phyloP scores from a whole-genome alignment of 2,113 vertebrate species.

The Oryzias woworae region DNA sequence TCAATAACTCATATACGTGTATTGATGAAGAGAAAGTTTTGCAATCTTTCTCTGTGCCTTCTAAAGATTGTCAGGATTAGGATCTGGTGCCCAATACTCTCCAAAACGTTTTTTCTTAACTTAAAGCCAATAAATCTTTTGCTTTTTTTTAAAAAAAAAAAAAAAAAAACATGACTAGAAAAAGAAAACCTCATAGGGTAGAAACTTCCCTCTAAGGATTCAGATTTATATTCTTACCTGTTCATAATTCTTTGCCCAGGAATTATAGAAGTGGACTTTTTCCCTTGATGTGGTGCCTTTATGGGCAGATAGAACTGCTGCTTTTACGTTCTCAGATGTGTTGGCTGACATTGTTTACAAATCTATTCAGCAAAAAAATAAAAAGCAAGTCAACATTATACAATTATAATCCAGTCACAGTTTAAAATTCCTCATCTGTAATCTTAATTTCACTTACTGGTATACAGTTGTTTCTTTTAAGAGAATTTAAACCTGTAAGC shows the following conservation, averaged over 20 bases:
- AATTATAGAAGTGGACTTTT: slow-evolving; percentile 73
- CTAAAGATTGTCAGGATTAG: too few species aligned
- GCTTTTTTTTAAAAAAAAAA: not conserved
- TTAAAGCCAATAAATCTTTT: too few species aligned
- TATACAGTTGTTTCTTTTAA: too few species aligned
- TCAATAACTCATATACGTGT: too few species aligned
- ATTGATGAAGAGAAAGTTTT: too few species aligned
- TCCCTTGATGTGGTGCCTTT: slow-evolving; percentile 35
- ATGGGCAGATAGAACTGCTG: slow-evolving; percentile 59
- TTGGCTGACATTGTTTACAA: slow-evolving; percentile 54
- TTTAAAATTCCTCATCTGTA: too few species aligned
- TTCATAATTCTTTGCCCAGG: slow-evolving; percentile 76
- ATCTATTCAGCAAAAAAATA: slow-evolving; percentile 19
- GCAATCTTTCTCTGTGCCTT: too few species aligned
- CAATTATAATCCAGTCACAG: too few species aligned
- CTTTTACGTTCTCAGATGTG: slow-evolving; percentile 65
- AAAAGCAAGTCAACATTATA: not conserved
- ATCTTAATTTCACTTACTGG: too few species aligned
- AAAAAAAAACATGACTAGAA: not conserved
- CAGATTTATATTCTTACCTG: slow-evolving; percentile 54
- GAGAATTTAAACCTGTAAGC: too few species aligned
- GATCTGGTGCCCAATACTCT: too few species aligned
- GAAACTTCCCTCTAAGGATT: not conserved
- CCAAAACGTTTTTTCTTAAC: too few species aligned
- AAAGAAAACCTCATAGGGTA: not conserved